Evolutionary conservation across 2,888 invertebrate species (phyloP).

Genomic region (Dryobota labecula): DNA sequence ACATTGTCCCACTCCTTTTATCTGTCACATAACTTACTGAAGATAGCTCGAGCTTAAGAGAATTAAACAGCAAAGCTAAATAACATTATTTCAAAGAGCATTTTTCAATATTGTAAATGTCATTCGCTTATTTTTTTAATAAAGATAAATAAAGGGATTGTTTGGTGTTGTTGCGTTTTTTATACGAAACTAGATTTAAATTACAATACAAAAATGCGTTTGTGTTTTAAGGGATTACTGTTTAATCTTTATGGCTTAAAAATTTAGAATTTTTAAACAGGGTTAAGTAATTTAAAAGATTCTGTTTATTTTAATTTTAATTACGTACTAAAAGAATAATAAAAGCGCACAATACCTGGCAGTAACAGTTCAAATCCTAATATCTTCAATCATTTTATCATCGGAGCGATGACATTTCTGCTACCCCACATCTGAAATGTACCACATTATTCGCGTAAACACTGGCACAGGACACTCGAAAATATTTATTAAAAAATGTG

Average conservation of each 20-base stretch:
- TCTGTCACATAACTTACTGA: constrained; percentile 52
- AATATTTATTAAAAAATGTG: constrained; percentile 58
- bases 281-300: not conserved
- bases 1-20: constrained; percentile 47
- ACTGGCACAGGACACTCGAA: constrained; percentile 71
- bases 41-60: constrained; percentile 6
- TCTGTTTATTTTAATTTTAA: not conserved
- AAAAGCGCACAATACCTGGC: constrained; percentile 73
- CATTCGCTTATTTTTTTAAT: constrained; percentile 7
- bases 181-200: not conserved
- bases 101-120: constrained; percentile 1
- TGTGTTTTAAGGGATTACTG: not conserved
- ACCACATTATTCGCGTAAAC: constrained; percentile 79
- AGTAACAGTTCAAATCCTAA: constrained; percentile 71
- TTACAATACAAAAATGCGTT: constrained; percentile 3
- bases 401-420: constrained; percentile 72
- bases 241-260: not conserved
- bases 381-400: constrained; percentile 79
- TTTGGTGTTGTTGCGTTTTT: not conserved
- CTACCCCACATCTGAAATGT: constrained; percentile 80
- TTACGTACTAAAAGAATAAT: constrained; percentile 28
- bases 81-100: not conserved
- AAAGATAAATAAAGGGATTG: not conserved
- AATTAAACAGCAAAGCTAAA: constrained; percentile 5
- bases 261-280: not conserved